A percentile compares a stretch with the other conserved stretches of the same genome.
phyloP scores from a whole-genome alignment of 2,888 invertebrate species.

The Erebia ligea region DNA sequence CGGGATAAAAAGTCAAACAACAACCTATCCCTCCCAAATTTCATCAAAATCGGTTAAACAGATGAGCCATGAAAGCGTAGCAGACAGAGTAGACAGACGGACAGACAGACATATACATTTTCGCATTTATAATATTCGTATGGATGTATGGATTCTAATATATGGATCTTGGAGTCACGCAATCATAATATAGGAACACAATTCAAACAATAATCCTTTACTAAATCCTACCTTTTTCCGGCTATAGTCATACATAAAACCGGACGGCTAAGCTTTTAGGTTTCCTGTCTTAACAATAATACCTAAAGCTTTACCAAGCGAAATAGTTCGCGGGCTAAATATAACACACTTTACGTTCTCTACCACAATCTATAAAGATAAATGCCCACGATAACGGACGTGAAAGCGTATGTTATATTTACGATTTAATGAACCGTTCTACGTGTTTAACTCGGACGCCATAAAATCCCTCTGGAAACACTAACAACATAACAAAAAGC shows the following conservation, averaged over 20 bases:
- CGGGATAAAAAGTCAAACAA: too few relatives aligned
- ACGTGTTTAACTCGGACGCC: conserved; percentile 47
- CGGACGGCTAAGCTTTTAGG: conserved; percentile 31
- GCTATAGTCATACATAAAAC: conserved; percentile 6
- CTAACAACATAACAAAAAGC: conserved; percentile 68
- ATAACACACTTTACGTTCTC: conserved; percentile 16
- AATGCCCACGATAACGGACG: conserved; percentile 47
- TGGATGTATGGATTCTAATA: too few relatives aligned
- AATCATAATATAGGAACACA: neutral
- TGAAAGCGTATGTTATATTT: conserved; percentile 52
- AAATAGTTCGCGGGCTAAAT: conserved; percentile 12
- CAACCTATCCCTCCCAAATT: too few relatives aligned
- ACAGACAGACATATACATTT: too few relatives aligned
- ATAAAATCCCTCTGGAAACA: conserved; percentile 70
- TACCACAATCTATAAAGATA: conserved; percentile 35
- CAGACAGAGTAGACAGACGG: too few relatives aligned
- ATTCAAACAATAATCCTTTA: neutral
- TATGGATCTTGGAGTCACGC: neutral
- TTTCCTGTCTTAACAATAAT: conserved; percentile 22
- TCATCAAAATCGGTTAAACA: too few relatives aligned
- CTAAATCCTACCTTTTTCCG: conserved; percentile 5
- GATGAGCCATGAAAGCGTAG: too few relatives aligned
- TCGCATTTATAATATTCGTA: too few relatives aligned
- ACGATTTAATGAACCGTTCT: conserved; percentile 67
- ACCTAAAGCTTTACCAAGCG: conserved; percentile 8